Conservation (phyloP, 2,888 invertebrate species). For the Eristalinus aeneus region DNA sequence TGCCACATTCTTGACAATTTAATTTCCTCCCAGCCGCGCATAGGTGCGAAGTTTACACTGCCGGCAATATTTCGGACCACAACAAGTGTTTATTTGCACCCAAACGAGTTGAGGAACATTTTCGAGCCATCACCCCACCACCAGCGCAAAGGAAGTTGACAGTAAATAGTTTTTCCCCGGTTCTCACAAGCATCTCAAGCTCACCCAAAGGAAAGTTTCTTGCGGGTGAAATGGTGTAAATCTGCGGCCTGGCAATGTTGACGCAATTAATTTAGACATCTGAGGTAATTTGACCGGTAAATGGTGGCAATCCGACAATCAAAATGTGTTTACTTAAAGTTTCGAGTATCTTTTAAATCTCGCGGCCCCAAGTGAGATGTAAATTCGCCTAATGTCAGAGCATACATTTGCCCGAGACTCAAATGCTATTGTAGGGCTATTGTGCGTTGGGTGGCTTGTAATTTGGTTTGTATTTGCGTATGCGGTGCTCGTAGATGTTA, state of each 20-base stretch:
- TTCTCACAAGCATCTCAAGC: constrained; percentile 45
- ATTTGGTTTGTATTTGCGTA: constrained; percentile 44
- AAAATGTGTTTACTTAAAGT: neutral
- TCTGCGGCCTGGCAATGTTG: constrained; percentile 57
- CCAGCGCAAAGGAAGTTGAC: constrained; percentile 28
- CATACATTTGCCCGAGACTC: constrained; percentile 4
- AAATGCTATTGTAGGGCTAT: constrained; percentile 12
- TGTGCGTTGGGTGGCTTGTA: constrained; percentile 41
- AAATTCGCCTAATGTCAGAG: constrained; percentile 3
- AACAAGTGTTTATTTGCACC: constrained; percentile 44
- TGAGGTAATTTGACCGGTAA: constrained; percentile 54
- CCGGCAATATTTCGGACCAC: constrained; percentile 17
- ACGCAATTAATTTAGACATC: constrained; percentile 57
- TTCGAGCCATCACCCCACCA: constrained; percentile 5
- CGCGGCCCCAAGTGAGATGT: constrained; percentile 14
- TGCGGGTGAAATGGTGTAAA: constrained; percentile 22
- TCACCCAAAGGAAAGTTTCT: constrained; percentile 39
- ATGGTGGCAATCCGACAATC: constrained; percentile 42
- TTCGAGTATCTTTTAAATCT: neutral
- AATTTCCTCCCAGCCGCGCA: constrained; percentile 12
- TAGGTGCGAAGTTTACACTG: constrained; percentile 45
- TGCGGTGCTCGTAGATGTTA: constrained; percentile 49
- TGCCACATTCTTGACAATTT: constrained; percentile 18
- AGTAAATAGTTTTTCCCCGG: constrained; percentile 43
- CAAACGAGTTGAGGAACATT: constrained; percentile 34